phyloP scores from a whole-genome alignment of 2,113 vertebrate genomes.

The Podarcis muralis region DNA sequence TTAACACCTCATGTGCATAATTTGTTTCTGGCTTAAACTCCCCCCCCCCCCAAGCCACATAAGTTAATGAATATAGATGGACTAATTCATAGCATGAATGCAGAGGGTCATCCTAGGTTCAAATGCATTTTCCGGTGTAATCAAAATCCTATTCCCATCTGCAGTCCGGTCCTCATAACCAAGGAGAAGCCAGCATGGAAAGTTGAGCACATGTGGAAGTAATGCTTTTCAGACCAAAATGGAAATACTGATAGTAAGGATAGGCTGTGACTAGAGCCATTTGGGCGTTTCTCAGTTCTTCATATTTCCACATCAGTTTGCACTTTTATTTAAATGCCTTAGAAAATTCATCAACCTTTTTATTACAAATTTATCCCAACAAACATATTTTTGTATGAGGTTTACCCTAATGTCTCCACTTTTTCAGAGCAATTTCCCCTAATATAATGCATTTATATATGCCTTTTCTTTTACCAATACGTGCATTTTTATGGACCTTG shows the following conservation, averaged over 20 bases:
- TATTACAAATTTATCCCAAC: no score
- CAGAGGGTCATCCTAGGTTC: neutral
- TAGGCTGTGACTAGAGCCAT: no score
- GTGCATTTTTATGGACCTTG: no score
- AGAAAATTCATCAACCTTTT: no score
- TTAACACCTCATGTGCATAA: neutral
- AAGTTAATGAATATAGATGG: neutral
- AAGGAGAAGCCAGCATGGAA: neutral
- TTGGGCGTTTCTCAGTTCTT: no score
- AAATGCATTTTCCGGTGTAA: neutral
- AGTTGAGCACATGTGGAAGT: neutral
- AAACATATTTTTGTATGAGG: no score
- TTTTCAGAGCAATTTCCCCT: no score
- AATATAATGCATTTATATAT: no score
- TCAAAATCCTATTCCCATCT: neutral
- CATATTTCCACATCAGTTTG: no score
- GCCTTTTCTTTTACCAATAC: no score
- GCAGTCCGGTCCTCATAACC: neutral
- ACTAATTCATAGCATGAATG: neutral
- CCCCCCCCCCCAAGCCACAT: neutral
- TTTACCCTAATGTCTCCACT: no score
- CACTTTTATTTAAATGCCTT: no score
- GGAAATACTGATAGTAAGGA: neutral
- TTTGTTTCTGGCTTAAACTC: neutral
- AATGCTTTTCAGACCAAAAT: neutral